Conservation (phyloP, 1,140 invertebrate genomes). For the Mercenaria mercenaria region DNA sequence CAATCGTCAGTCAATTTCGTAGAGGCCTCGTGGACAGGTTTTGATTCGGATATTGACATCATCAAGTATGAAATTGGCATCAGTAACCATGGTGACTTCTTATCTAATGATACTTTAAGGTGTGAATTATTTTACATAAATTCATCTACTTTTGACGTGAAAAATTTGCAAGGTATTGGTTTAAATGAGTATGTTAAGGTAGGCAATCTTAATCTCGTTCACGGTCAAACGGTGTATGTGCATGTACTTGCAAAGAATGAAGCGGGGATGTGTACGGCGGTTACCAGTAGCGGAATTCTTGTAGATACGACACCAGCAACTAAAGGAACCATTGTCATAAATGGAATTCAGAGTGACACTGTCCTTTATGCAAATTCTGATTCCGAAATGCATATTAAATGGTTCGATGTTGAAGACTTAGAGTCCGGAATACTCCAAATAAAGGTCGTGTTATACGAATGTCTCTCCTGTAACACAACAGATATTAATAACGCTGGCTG, state of each 20-base stretch:
- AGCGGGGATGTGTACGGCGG: constrained; percentile 35
- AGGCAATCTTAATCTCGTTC: neutral
- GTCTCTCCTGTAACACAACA: neutral
- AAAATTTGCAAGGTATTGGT: neutral
- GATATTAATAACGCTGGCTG: neutral
- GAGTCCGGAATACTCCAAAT: constrained; percentile 11
- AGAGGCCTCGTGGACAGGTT: constrained; percentile 31
- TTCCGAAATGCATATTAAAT: constrained; percentile 26
- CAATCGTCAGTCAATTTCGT: neutral
- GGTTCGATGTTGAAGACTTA: neutral
- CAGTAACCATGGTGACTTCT: neutral
- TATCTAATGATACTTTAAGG: constrained; percentile 10
- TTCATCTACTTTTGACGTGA: constrained; percentile 3
- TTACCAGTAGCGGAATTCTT: neutral
- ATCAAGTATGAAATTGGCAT: constrained; percentile 33
- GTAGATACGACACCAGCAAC: constrained; percentile 41
- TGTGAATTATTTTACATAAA: neutral
- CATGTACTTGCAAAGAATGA: constrained; percentile 41
- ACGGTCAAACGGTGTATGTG: constrained; percentile 9
- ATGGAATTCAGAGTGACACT: neutral
- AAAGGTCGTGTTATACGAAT: constrained; percentile 7
- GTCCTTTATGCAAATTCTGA: neutral
- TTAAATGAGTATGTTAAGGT: neutral
- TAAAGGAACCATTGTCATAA: neutral
- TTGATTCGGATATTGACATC: constrained; percentile 34